Base-by-base conservation (phyloP, 2,888 invertebrate genomes). In the Phorcus lineatus region DNA sequence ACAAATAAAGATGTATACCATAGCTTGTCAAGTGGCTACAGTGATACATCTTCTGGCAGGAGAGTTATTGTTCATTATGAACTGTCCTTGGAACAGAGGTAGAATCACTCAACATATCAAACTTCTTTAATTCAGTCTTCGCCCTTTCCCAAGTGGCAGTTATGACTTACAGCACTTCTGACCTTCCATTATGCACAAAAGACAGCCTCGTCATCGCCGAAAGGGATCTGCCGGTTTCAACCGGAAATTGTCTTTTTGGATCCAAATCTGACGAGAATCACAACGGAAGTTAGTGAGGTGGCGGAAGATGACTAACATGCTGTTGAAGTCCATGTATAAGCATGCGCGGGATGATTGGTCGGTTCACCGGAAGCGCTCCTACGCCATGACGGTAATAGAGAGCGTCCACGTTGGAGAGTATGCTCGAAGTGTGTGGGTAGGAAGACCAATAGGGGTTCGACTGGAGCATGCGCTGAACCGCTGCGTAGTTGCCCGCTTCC, bases 401-500 rank as follows among this genome's bases (percentile, higher is more conserved):
- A 55, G 91, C 91, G 83, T 91, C 91, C 74, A 91, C 79, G 76
- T 89, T 90, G 17, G 90, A 88, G 53, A 90, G 83, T 78, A 91
- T 89, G 75, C 86, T 86, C 4, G 90, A 87, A 1, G 91, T 88
- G 80, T 90, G 91, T 0, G 92, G 91, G 86, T 92, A 92, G 24
- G 92, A 87, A 70, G 90, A 88, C 93, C 93, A 93, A 88, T 93
- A 93, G 0, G 93, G 93, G 84, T 92, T 93, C n/a, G 90, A 89
- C 82, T 93, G 93, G n/a, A 95, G 91, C 84, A 99, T 95, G 83
- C 99, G 95, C 94, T 99, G 99, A 91, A 99, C 97, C n/a, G 99
- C 99, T 0, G 98, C 98, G 94, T 97, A 98, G 94, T 99, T 99
- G 11, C 98, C 98, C 0, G 99, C 98, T 93, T 99, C 99, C 1